Conservation (phyloP, 2,113 vertebrate genomes). For the Montifringilla adamsi region DNA sequence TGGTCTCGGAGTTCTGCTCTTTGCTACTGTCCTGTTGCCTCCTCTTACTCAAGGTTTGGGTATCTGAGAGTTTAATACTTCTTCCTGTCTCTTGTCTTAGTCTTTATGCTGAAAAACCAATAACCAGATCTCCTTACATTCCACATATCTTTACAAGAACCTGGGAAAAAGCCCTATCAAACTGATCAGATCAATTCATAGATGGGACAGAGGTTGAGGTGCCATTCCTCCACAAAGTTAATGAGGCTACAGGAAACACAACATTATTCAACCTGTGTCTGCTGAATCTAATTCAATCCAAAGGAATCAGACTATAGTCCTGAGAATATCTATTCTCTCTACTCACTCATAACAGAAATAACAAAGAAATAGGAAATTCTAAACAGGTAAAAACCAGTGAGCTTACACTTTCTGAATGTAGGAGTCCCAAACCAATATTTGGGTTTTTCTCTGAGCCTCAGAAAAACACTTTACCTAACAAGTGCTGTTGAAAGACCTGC, state of each 20-base stretch:
- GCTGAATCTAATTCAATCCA: not conserved
- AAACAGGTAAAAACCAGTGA: not conserved
- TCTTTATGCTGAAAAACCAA: not conserved
- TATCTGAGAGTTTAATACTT: not conserved
- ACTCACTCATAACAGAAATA: not conserved
- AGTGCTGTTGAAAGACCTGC: not conserved
- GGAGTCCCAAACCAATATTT: not conserved
- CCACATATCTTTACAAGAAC: not conserved
- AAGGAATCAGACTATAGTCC: not conserved
- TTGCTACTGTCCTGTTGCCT: not conserved
- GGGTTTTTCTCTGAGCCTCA: not conserved
- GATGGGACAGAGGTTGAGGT: not conserved
- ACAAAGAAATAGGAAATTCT: not conserved
- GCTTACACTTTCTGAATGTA: not conserved
- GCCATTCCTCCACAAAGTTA: not conserved
- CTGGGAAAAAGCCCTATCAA: not conserved
- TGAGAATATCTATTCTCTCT: not conserved
- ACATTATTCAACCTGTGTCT: not conserved
- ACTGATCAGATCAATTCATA: not conserved
- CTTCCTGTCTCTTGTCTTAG: not conserved
- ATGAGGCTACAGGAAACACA: not conserved
- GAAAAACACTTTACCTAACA: not conserved
- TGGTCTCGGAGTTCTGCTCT: not conserved
- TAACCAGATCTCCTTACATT: not conserved
- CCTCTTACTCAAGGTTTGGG: not conserved